These are phyloP conservation scores for Harmothoe impar DNA, from an alignment of 2,888 invertebrate species.

Conservation along the genomic window DNA sequence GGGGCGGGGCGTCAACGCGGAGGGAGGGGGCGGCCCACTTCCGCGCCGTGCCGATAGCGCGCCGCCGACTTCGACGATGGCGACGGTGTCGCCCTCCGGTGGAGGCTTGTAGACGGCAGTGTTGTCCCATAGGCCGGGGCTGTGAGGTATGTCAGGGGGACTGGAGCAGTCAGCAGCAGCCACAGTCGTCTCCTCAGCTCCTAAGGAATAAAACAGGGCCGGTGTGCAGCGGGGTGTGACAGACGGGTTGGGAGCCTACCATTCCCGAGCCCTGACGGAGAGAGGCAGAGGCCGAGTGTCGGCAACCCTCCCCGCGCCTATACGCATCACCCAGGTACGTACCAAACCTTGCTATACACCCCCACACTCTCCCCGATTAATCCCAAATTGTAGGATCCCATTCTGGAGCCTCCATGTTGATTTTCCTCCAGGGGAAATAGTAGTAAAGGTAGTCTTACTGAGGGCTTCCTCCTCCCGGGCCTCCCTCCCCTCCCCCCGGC, in stretches of 20 bases:
- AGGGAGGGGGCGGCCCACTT: neutral
- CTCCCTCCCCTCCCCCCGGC: no score
- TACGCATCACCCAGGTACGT: neutral
- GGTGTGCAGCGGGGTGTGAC: constrained; percentile 45
- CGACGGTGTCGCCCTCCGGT: neutral
- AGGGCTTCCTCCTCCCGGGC: no score
- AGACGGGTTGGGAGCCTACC: constrained; percentile 49
- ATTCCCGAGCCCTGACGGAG: constrained; percentile 40
- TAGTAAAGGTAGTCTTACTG: no score
- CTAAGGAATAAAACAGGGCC: constrained; percentile 39
- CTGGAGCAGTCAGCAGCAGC: neutral
- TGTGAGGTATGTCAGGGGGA: neutral
- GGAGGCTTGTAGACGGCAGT: neutral
- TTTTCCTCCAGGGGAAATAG: no score
- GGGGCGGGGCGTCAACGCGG: neutral
- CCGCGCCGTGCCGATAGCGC: neutral
- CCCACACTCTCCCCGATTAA: no score
- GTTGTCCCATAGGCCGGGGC: neutral
- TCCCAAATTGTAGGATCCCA: no score
- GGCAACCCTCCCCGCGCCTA: neutral
- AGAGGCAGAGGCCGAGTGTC: constrained; percentile 27
- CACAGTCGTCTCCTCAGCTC: neutral
- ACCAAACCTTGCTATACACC: no score
- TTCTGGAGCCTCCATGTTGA: no score
- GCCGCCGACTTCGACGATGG: neutral